Evolutionary conservation across 1,140 invertebrate genomes (phyloP).

Genomic region (Trichomalopsis sarcophagae): DNA sequence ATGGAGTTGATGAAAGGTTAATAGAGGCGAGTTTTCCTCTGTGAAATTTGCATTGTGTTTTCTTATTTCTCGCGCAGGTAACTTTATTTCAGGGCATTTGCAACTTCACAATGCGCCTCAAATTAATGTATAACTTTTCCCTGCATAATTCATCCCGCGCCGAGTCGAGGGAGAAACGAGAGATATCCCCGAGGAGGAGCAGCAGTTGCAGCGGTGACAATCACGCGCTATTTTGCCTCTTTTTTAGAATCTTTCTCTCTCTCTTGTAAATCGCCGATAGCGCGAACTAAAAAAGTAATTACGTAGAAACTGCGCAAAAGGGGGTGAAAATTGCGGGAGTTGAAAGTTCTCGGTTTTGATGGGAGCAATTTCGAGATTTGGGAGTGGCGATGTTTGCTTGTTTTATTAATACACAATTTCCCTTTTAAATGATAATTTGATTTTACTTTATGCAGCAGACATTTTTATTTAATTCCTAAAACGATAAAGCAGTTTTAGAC

Average conservation of each 20-base stretch:
- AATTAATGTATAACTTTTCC: conserved; percentile 46
- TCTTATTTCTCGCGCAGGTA: conserved; percentile 38
- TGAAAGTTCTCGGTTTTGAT: not conserved
- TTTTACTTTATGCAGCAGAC: too few relatives aligned
- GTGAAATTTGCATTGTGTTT: conserved; percentile 35
- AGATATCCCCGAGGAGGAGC: not conserved
- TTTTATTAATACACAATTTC: too few relatives aligned
- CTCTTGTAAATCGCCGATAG: not conserved
- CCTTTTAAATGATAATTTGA: too few relatives aligned
- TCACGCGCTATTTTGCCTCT: conserved; percentile 1
- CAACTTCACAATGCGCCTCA: conserved; percentile 27
- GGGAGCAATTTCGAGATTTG: too few relatives aligned
- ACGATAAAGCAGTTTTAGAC: too few relatives aligned
- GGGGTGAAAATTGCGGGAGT: not conserved
- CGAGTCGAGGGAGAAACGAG: not conserved
- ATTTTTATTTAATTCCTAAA: too few relatives aligned
- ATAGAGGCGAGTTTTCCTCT: not conserved
- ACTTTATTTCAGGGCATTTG: conserved; percentile 40
- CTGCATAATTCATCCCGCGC: conserved; percentile 40
- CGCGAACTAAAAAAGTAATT: not conserved
- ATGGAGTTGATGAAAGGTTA: conserved; percentile 35
- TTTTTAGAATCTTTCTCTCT: not conserved
- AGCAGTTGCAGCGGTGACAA: not conserved
- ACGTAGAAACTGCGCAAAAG: not conserved
- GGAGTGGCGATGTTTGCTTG: too few relatives aligned